phyloP scores from a whole-genome alignment of 30 jellyfish, hydroid and myxozoan genomes.

The Aurelia aurita region DNA sequence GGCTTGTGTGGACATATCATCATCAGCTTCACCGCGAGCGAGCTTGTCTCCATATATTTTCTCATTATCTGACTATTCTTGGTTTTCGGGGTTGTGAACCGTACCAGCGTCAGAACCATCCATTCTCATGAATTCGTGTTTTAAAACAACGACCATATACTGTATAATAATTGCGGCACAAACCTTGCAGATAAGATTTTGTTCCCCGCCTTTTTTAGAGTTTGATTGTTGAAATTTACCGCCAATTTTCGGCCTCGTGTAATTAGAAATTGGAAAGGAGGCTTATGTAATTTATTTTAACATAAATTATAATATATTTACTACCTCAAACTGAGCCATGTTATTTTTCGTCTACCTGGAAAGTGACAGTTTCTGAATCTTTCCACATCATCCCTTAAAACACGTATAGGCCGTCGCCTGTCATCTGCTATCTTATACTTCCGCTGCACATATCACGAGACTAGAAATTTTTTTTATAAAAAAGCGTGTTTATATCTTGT shows the following conservation, averaged over 20 bases:
- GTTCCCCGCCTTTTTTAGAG: conserved; percentile 12
- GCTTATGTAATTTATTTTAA: conserved; percentile 3
- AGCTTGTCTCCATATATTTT: too few species aligned
- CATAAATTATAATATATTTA: conserved; percentile 9
- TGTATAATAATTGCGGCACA: background rate
- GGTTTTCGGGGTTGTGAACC: too few species aligned
- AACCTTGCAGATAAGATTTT: background rate
- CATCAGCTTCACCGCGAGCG: too few species aligned
- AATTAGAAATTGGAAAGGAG: too few species aligned
- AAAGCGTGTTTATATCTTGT: conserved; percentile 53
- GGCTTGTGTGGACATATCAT: too few species aligned
- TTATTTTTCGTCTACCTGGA: conserved; percentile 4
- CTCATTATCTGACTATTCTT: too few species aligned
- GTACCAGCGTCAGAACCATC: background rate
- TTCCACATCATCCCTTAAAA: too few species aligned
- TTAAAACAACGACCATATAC: background rate
- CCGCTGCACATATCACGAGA: conserved; percentile 71
- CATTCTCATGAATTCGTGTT: background rate
- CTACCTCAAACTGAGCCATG: conserved; percentile 27
- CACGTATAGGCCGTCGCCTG: conserved; percentile 70
- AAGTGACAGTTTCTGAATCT: too few species aligned
- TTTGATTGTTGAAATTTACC: background rate
- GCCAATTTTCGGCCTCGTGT: background rate
- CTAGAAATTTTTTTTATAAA: conserved; percentile 9
- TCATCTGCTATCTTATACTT: conserved; percentile 37